These are phyloP conservation scores for Tiaroga cobitis DNA, from an alignment of 2,797 vertebrate genomes.

Conservation along the genomic window DNA sequence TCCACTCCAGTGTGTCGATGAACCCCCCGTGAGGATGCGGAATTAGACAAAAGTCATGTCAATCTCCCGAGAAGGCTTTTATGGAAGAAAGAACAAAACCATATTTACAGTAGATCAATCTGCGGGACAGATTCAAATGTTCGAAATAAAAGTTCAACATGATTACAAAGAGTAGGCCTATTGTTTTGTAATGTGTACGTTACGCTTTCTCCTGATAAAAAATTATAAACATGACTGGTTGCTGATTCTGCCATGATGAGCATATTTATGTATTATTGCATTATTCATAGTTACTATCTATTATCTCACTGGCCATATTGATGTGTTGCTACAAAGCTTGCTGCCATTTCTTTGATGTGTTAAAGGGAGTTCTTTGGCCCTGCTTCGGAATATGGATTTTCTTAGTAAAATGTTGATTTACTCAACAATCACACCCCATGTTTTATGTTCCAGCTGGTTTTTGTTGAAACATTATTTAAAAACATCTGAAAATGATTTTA, in stretches of 20 bases:
- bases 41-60: slow-evolving; percentile 19
- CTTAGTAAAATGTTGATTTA: not conserved
- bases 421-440: not conserved
- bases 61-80: slow-evolving; percentile 12
- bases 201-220: not conserved
- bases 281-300: slow-evolving; percentile 31
- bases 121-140: not conserved
- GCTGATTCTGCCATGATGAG: not conserved
- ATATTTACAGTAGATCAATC: not conserved
- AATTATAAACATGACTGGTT: not conserved
- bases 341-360: slow-evolving; percentile 18
- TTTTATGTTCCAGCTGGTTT: not conserved
- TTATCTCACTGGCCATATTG: slow-evolving; percentile 22
- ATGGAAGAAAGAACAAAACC: slow-evolving; percentile 7
- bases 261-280: slow-evolving; percentile 32
- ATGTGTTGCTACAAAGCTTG: slow-evolving; percentile 19
- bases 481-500: not conserved
- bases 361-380: not conserved
- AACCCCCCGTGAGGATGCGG: not conserved
- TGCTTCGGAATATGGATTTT: not conserved
- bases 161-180: not conserved
- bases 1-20: not conserved
- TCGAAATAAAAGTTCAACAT: not conserved
- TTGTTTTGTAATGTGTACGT: not conserved
- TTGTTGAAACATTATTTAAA: not conserved